A percentile compares a stretch with the other conserved stretches of the same genome.
phyloP scores from a whole-genome alignment of 2,888 invertebrate genomes.

The Venusia cambrica region DNA sequence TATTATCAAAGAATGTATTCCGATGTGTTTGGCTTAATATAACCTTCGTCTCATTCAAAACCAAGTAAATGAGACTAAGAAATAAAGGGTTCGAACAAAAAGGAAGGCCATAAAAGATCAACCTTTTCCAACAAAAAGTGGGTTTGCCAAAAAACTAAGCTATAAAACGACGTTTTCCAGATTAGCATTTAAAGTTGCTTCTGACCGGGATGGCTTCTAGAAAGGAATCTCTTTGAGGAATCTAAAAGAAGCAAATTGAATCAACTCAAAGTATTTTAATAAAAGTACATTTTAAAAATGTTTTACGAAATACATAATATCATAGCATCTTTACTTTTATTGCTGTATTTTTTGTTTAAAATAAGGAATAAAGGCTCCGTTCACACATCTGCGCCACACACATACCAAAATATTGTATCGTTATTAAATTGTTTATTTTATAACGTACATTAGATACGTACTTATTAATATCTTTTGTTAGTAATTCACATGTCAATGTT shows the following conservation, averaged over 20 bases:
- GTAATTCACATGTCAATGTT: too few relatives aligned
- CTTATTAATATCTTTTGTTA: too few relatives aligned
- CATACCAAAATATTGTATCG: too few relatives aligned
- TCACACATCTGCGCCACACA: too few relatives aligned
- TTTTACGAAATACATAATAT: too few relatives aligned
- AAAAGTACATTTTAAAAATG: too few relatives aligned
- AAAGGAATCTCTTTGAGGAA: constrained; percentile 5
- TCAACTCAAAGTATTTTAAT: constrained; percentile 8
- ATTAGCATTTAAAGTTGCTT: constrained; percentile 25
- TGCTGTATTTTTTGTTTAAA: too few relatives aligned
- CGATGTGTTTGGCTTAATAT: too few relatives aligned
- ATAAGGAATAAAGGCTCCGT: too few relatives aligned
- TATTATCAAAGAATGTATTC: constrained; percentile 2
- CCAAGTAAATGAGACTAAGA: constrained; percentile 7
- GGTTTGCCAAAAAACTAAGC: constrained; percentile 15
- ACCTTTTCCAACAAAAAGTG: constrained; percentile 13
- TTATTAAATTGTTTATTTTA: too few relatives aligned
- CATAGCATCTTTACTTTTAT: too few relatives aligned
- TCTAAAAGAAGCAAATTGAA: constrained; percentile 16
- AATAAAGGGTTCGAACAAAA: constrained; percentile 16
- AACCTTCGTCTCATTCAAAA: constrained; percentile 1
- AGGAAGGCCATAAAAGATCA: constrained; percentile 14
- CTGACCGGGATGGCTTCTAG: constrained; percentile 7
- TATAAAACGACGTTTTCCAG: constrained; percentile 21
- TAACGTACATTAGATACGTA: too few relatives aligned